Evolutionary conservation across 2,797 vertebrate species (phyloP).

Genomic region (Sebastes oblongus): DNA sequence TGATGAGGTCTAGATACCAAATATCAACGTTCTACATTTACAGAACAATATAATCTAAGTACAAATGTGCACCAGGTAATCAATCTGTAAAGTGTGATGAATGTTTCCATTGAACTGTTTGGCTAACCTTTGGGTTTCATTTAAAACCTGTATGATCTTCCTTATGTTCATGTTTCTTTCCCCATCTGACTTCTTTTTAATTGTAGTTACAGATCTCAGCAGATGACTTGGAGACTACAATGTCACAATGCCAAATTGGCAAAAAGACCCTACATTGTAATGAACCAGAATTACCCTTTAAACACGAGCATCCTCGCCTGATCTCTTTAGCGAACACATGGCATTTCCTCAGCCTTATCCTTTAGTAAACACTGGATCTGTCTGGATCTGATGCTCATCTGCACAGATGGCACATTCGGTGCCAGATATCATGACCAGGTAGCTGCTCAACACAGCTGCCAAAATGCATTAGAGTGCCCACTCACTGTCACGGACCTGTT

Average conservation of each 20-base stretch:
- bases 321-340: not conserved
- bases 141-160: not conserved
- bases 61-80: not conserved
- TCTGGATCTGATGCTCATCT: slow-evolving; percentile 53
- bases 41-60: not conserved
- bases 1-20: not conserved
- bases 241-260: not conserved
- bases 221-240: not conserved
- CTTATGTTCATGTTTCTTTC: not conserved
- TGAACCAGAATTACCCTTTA: not conserved
- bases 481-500: slow-evolving; percentile 50
- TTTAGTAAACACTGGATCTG: slow-evolving; percentile 23
- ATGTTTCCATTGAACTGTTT: fast-evolving
- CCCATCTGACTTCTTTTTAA: fast-evolving
- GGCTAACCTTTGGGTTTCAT: not conserved
- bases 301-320: not conserved
- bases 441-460: slow-evolving; percentile 44
- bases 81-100: not conserved
- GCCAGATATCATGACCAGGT: slow-evolving; percentile 50
- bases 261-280: not conserved
- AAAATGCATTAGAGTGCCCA: slow-evolving; percentile 43
- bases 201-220: not conserved
- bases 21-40: not conserved
- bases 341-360: slow-evolving; percentile 2
- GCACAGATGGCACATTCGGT: slow-evolving; percentile 62